Evolutionary conservation across 2,797 vertebrate species (phyloP), one percentile per base, ranked within the genome.

Genomic region (Alcedo atthis): DNA sequence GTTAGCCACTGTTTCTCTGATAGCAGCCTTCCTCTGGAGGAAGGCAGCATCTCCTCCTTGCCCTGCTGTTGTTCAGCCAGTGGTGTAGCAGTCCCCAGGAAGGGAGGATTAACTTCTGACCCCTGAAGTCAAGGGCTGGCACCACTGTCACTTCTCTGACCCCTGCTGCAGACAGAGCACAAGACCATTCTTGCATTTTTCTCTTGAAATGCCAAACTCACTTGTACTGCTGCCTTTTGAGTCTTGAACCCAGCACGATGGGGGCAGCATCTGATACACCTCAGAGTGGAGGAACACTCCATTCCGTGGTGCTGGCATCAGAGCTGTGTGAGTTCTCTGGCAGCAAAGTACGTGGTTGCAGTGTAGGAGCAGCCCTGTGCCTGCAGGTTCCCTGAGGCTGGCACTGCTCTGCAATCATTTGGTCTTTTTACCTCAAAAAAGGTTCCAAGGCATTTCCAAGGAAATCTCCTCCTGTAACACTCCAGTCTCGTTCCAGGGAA

Each of bases 341-440:
- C 75, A 70, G 70, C 43, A 40, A 11, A 40, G 22, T 8, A 10
- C 0, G 12, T 5, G 11, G 68, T 46, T 30, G 14, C 51, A 55
- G 30, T 13, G 40, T 28, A 1, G 45, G 17, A 5, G 33, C 12
- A n/a, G 46, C 28, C 21, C 1, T 1, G 40, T 49, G 79, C 70
- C 61, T 61, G 61, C 53, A 14, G 51, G 28, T 25, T 55, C 42
- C 35, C 46, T 67, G 20, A 42, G 57, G 71, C 21, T 51, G 18
- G 69, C 3, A 0, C 42, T 55, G 25, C 46, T 40, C 22, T 8
- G 51, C 9, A 3, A 6, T 10, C 28, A 3, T 15, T 42, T 9
- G 19, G 8, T 55, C 28, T 59, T 28, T 63, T 30, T 5, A 25
- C 19, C n/a, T 82, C 32, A 40, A n/a, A 25, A 25, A 77, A 68